Evolutionary conservation across 1,140 invertebrate species (phyloP).

Genomic region (Pseudobourletiella spinata): DNA sequence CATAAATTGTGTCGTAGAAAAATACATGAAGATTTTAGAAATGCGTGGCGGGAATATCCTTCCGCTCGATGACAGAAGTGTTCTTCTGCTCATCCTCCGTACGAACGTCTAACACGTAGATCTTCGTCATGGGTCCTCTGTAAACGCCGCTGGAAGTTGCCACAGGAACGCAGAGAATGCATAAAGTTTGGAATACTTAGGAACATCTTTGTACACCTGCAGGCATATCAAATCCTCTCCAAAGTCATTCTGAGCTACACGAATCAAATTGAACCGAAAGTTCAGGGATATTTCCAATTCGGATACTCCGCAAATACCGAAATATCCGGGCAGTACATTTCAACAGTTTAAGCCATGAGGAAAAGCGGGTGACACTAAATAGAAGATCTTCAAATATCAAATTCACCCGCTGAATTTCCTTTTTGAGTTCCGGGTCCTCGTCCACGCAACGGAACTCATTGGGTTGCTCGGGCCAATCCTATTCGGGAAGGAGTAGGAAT

Average conservation of each 20-base stretch:
- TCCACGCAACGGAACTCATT: neutral
- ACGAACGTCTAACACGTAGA: constrained; percentile 8
- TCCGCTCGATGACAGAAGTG: neutral
- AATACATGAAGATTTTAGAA: too few species aligned
- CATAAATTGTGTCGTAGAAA: too few species aligned
- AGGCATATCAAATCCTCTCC: neutral
- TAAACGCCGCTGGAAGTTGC: constrained; percentile 8
- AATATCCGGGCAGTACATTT: neutral
- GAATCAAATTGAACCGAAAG: neutral
- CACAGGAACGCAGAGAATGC: constrained; percentile 39
- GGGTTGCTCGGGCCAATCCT: constrained; percentile 26
- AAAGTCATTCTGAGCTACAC: neutral
- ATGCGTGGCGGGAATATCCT: neutral
- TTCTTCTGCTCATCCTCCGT: neutral
- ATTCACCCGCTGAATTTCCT: neutral
- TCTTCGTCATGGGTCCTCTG: constrained; percentile 8
- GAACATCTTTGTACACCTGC: constrained; percentile 34
- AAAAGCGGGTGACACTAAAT: neutral
- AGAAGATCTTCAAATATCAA: neutral
- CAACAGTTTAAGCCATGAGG: constrained; percentile 2
- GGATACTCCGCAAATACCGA: neutral
- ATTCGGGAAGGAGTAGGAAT: neutral
- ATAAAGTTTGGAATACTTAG: constrained; percentile 37
- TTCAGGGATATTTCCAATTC: neutral
- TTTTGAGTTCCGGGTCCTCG: neutral